Evolutionary conservation across 2,797 vertebrate species (phyloP).

Genomic region (Agapornis canus): DNA sequence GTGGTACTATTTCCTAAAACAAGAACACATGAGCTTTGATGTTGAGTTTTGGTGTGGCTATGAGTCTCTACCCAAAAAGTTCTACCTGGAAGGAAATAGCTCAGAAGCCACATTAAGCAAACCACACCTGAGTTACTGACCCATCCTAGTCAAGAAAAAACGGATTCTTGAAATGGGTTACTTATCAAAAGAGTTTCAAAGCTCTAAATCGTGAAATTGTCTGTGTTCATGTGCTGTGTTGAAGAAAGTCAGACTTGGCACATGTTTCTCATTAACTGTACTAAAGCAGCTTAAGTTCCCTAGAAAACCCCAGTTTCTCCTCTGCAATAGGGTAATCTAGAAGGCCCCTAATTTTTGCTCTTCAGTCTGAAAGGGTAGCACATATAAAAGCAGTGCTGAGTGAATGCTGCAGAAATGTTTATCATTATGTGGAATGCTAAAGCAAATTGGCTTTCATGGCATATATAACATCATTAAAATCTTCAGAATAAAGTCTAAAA

Average conservation of each 20-base stretch:
- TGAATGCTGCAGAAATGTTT: slow-evolving; percentile 35
- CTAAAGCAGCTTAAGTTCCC: slow-evolving; percentile 27
- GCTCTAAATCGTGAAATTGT: not conserved
- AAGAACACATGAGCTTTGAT: not conserved
- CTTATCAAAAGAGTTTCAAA: slow-evolving; percentile 3
- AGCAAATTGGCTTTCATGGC: slow-evolving; percentile 21
- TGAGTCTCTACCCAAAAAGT: not conserved
- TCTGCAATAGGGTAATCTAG: slow-evolving; percentile 20
- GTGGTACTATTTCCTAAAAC: not conserved
- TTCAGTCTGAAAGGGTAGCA: slow-evolving; percentile 28
- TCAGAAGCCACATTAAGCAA: not conserved
- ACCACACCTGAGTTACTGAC: not conserved
- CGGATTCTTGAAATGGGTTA: not conserved
- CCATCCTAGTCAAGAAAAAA: not conserved
- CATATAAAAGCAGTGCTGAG: slow-evolving; percentile 13
- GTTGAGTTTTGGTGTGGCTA: not conserved
- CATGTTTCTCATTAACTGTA: slow-evolving; percentile 50
- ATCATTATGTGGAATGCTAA: not conserved
- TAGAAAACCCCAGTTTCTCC: slow-evolving; percentile 40
- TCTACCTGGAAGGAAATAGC: not conserved
- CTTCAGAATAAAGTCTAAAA: not conserved
- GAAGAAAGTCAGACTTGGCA: slow-evolving; percentile 47
- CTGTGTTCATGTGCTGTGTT: not conserved
- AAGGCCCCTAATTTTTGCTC: slow-evolving; percentile 49
- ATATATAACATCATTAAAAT: not conserved